Evolutionary conservation across 1,140 invertebrate genomes (phyloP), one percentile per base, ranked within the genome.

Genomic region (Armadillidium nasatum): DNA sequence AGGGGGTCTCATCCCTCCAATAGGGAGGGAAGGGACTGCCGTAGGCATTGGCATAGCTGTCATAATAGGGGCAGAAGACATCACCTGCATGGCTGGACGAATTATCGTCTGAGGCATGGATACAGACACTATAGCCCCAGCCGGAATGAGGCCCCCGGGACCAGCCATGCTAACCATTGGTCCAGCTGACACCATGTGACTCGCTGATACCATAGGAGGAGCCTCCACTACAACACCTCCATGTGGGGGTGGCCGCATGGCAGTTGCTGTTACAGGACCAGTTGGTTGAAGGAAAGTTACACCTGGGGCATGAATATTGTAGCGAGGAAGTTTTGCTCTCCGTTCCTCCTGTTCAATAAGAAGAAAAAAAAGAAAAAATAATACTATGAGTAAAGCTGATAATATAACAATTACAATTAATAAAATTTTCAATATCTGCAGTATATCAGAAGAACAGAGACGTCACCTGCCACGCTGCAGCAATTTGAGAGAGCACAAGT

Each of bases 401-500:
- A 33, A 33, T 3, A 33, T 6, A 33, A 33, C 2, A 33, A 33
- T 33, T 33, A 6, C 33, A 33, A 33, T 33, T 3, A 33, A 33
- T 33, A 33, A 33, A 33, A 3, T 33, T 60, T 15, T 60, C 50
- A 60, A 4, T 60, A 60, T 60, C 50, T 60, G 33, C 50, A 60
- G 1, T 60, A 60, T 60, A 19, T 13, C 50, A 60, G 0, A 60
- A 60, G 3, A 19, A 60, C 11, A 60, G 50, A 60, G 50, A 60
- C 33, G 50, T 60, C 50, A 60, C 50, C 50, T 60, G 50, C 50
- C 50, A 60, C 50, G 50, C 50, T 15, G 50, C 50, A 60, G 50
- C 50, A 60, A 60, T 19, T 60, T 60, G 50, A 15, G 50, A 60
- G 50, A 60, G 50, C 50, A 60, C 50, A 60, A 60, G 50, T 60